phyloP scores from a whole-genome alignment of 2,113 vertebrate species.

The Barbus barbus region DNA sequence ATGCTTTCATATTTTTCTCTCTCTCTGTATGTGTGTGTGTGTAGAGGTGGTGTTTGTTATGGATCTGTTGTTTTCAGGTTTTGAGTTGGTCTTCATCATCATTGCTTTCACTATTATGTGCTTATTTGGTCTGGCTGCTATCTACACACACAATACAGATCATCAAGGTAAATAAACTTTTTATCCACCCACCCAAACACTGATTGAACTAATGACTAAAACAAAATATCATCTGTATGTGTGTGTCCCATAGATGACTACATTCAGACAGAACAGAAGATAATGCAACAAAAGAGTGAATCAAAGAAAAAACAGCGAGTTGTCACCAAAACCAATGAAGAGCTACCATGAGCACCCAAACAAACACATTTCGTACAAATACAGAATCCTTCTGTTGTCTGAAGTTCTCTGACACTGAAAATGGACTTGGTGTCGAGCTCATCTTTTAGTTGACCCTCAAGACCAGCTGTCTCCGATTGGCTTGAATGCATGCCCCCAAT shows the following conservation, averaged over 20 bases:
- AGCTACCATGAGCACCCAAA: background rate
- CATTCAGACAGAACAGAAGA: background rate
- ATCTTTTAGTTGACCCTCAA: background rate
- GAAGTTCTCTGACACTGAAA: background rate
- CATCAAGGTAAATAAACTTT: constrained; percentile 14
- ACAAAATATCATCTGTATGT: background rate
- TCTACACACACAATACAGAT: constrained; percentile 72
- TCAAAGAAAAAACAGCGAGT: constrained; percentile 1
- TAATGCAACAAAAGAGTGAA: background rate
- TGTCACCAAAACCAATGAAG: background rate
- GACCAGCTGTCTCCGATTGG: background rate
- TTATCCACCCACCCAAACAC: background rate
- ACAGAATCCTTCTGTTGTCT: background rate
- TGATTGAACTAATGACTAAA: background rate
- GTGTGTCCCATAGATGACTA: constrained; percentile 13
- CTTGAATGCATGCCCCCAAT: background rate
- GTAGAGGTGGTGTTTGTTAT: constrained; percentile 68
- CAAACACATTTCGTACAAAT: background rate
- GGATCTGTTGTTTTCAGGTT: constrained; percentile 88
- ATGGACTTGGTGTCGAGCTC: background rate
- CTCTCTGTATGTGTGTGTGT: constrained; percentile 30
- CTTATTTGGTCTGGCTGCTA: constrained; percentile 84
- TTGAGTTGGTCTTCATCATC: constrained; percentile 91
- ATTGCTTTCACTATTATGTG: constrained; percentile 88
- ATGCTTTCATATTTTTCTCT: background rate